phyloP scores from a whole-genome alignment of 1,140 invertebrate genomes.

The Zeugodacus cucurbitae region DNA sequence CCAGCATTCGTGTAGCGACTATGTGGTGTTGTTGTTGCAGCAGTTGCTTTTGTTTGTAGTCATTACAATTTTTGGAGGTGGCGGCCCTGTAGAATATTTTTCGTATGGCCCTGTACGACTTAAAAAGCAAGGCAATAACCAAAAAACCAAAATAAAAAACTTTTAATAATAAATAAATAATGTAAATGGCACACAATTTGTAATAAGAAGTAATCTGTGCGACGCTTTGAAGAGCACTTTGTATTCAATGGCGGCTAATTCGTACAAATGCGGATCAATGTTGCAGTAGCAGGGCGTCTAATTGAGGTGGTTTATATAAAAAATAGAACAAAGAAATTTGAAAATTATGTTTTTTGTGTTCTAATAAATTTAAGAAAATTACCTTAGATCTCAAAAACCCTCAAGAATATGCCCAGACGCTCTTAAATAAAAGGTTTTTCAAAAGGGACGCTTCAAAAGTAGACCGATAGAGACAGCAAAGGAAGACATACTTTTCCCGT shows the following conservation, averaged over 20 bases:
- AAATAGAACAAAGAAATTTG: too few species aligned
- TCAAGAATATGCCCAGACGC: too few species aligned
- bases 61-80: constrained; percentile 33
- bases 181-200: not conserved
- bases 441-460: too few species aligned
- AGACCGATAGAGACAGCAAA: too few species aligned
- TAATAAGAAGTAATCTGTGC: constrained; percentile 25
- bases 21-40: not conserved
- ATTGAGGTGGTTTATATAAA: not conserved
- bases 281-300: not conserved
- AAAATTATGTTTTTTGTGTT: too few species aligned
- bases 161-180: not conserved
- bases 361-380: too few species aligned
- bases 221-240: not conserved
- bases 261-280: not conserved
- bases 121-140: constrained; percentile 18
- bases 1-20: not conserved
- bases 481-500: too few species aligned
- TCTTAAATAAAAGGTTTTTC: too few species aligned
- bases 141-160: not conserved
- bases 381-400: too few species aligned
- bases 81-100: constrained; percentile 34
- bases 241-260: not conserved
- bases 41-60: not conserved
- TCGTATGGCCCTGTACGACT: constrained; percentile 35